Percentiles rank a stretch among this genome's conserved stretches.
phyloP scores from a whole-genome alignment of 2,888 invertebrate species.

The Cheilosia vulpina region DNA sequence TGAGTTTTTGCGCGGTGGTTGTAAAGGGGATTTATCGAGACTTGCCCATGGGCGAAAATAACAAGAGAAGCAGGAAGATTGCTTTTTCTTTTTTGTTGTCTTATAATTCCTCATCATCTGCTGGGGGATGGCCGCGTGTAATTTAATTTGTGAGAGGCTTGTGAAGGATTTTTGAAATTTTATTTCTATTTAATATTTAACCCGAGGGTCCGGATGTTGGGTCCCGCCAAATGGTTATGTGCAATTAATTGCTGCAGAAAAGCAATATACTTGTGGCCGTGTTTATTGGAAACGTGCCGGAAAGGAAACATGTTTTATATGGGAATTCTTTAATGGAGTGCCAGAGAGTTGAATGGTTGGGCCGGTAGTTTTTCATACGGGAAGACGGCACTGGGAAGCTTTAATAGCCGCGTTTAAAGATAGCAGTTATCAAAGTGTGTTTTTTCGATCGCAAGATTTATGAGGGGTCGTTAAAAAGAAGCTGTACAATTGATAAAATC shows the following conservation, averaged over 20 bases:
- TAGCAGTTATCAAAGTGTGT: no score
- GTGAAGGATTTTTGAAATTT: conserved; percentile 48
- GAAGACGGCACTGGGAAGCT: neutral
- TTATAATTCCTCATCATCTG: conserved; percentile 1
- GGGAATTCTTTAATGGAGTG: conserved; percentile 41
- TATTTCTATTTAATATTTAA: conserved; percentile 68
- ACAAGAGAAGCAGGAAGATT: conserved; percentile 55
- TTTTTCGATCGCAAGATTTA: no score
- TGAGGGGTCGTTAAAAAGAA: no score
- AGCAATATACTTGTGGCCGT: conserved; percentile 3
- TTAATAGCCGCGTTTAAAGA: no score
- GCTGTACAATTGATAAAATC: neutral
- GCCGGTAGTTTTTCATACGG: conserved; percentile 4
- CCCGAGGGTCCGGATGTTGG: conserved; percentile 66
- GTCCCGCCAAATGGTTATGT: conserved; percentile 58
- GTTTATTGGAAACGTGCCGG: conserved; percentile 49
- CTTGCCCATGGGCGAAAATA: conserved; percentile 52
- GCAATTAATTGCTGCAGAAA: conserved; percentile 58
- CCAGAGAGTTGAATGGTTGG: conserved; percentile 45
- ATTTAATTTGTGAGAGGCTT: conserved; percentile 64
- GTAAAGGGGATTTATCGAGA: conserved; percentile 58
- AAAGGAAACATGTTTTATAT: conserved; percentile 34
- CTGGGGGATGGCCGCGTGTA: conserved; percentile 37
- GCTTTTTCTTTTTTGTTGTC: conserved; percentile 12
- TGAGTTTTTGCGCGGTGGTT: conserved; percentile 15